phyloP scores from a whole-genome alignment of 2,113 vertebrate genomes.

The Dromaius novaehollandiae region DNA sequence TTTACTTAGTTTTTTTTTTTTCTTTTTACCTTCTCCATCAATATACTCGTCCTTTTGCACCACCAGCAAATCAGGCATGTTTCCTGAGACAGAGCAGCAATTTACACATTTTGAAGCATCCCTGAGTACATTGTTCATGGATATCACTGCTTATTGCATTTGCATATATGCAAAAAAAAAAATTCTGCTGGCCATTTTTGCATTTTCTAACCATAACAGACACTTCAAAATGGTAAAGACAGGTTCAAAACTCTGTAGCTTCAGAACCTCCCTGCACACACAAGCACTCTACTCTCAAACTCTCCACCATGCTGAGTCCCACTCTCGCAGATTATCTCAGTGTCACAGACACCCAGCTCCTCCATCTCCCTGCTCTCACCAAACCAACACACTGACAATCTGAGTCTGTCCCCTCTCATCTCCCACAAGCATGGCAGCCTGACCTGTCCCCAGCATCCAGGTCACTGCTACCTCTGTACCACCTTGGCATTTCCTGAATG shows the following conservation, averaged over 20 bases:
- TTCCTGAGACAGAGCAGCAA: not conserved
- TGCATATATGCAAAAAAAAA: not conserved
- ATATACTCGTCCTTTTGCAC: not conserved
- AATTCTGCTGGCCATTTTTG: not conserved
- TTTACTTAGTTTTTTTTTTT: not conserved
- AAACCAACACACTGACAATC: not conserved
- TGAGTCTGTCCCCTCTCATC: not conserved
- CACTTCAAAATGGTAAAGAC: not conserved
- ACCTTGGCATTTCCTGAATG: not conserved
- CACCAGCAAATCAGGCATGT: not conserved
- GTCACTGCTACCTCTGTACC: fast-evolving
- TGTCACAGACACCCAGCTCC: not conserved
- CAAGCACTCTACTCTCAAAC: not conserved
- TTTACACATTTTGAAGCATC: not conserved
- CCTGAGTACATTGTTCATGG: not conserved
- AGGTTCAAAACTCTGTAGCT: not conserved
- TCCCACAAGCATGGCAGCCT: not conserved
- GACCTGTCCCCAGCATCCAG: too few species aligned
- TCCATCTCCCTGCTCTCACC: not conserved
- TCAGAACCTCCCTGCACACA: not conserved
- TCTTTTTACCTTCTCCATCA: not conserved
- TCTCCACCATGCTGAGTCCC: not conserved
- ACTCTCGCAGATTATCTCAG: not conserved
- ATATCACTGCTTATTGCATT: not conserved
- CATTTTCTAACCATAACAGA: not conserved